Conservation (phyloP, 2,113 vertebrate species). For the Egretta garzetta region DNA sequence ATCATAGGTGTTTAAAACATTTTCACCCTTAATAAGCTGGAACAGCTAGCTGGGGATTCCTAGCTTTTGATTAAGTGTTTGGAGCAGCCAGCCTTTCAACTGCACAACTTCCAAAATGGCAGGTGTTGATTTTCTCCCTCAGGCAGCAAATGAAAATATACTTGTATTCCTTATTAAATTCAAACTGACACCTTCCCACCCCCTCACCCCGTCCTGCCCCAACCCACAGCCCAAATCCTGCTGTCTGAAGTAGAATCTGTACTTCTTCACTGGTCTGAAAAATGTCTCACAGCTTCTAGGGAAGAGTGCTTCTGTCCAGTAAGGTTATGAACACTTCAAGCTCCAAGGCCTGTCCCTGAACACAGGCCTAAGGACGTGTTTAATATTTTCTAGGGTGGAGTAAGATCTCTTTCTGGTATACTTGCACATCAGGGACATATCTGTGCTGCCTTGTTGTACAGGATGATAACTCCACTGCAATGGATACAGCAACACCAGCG, state of each 20-base stretch:
- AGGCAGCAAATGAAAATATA: not conserved
- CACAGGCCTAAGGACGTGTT: not conserved
- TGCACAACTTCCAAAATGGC: not conserved
- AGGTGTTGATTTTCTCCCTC: not conserved
- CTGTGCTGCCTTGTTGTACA: fast-evolving
- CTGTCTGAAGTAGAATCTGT: not conserved
- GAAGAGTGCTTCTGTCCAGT: not conserved
- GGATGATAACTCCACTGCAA: not conserved
- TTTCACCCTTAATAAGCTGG: not conserved
- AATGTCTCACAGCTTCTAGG: not conserved
- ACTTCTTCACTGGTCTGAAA: not conserved
- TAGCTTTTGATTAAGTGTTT: not conserved
- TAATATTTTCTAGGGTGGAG: not conserved
- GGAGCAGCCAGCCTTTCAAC: not conserved
- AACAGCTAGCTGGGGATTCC: not conserved
- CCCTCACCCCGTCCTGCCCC: no score
- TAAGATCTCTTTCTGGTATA: not conserved
- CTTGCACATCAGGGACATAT: not conserved
- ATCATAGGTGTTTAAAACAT: not conserved
- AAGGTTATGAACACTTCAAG: not conserved
- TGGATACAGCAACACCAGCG: not conserved
- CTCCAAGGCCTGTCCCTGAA: not conserved
- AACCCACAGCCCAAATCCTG: not conserved
- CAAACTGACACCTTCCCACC: not conserved
- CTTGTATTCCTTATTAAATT: not conserved